Percentiles rank a stretch among this genome's conserved stretches.
Evolutionary conservation across 1,140 invertebrate genomes (phyloP).

Genomic region (Trachymyrmex cornetzi): DNA sequence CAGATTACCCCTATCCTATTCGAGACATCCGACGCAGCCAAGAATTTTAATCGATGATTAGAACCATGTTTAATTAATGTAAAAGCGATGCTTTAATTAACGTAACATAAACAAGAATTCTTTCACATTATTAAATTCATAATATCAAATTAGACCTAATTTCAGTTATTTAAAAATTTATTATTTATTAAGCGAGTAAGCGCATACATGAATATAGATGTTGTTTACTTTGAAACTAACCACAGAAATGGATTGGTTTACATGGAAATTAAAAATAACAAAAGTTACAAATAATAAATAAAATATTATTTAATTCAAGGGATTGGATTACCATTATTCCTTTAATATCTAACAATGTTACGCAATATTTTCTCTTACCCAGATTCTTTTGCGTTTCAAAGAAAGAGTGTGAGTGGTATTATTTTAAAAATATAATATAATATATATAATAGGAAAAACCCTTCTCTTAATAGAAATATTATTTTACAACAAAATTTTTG

Average conservation of each 20-base stretch:
- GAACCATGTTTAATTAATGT: neutral
- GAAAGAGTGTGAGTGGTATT: neutral
- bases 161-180: too few species aligned
- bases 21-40: neutral
- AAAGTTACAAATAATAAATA: too few species aligned
- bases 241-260: too few species aligned
- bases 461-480: neutral
- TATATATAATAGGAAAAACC: neutral
- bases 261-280: too few species aligned
- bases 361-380: neutral
- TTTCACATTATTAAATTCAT: too few species aligned
- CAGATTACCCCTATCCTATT: neutral
- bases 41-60: neutral
- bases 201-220: too few species aligned
- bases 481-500: neutral
- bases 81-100: conserved; percentile 7
- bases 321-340: too few species aligned
- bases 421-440: neutral
- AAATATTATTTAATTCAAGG: too few species aligned
- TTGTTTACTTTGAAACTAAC: too few species aligned
- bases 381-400: neutral
- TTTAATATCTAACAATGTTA: neutral
- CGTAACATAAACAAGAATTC: neutral
- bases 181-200: too few species aligned
- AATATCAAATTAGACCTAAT: too few species aligned